Evolutionary conservation across 2,113 vertebrate species (phyloP).

Genomic region (Cavia aperea): DNA sequence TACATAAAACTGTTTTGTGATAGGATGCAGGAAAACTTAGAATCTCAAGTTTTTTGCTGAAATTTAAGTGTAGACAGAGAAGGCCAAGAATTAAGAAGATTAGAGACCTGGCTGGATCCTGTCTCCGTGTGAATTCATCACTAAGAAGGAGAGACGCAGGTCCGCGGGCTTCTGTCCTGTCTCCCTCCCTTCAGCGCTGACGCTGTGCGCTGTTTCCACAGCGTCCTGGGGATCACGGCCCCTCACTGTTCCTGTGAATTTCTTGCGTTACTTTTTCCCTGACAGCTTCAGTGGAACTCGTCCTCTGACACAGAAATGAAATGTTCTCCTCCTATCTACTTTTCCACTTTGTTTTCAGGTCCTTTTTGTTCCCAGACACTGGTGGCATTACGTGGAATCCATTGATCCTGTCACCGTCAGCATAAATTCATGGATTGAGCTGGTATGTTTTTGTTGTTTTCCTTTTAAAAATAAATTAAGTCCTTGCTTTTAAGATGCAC

Average conservation of each 20-base stretch:
- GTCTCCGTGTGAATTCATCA: background rate
- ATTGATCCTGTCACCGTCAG: constrained; percentile 91
- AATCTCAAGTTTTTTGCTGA: constrained; percentile 1
- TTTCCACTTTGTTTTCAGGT: constrained; percentile 80
- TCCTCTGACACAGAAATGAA: constrained; percentile 7
- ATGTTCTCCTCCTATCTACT: background rate
- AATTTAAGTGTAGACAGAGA: background rate
- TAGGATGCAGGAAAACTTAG: background rate
- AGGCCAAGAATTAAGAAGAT: background rate
- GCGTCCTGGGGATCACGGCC: no score
- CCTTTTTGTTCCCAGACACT: constrained; percentile 92
- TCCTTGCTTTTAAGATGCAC: background rate
- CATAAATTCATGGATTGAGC: constrained; percentile 95
- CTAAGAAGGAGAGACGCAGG: background rate
- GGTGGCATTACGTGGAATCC: constrained; percentile 98
- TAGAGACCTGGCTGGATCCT: background rate
- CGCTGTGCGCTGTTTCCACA: no score
- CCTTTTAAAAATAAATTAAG: background rate
- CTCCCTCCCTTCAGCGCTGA: background rate
- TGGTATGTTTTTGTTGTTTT: constrained; percentile 77
- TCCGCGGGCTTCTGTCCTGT: background rate
- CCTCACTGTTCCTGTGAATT: background rate
- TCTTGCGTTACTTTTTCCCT: background rate
- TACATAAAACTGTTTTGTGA: background rate
- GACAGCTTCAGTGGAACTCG: background rate